phyloP scores from a whole-genome alignment of 2,888 invertebrate species.

The Sisyra nigra region DNA sequence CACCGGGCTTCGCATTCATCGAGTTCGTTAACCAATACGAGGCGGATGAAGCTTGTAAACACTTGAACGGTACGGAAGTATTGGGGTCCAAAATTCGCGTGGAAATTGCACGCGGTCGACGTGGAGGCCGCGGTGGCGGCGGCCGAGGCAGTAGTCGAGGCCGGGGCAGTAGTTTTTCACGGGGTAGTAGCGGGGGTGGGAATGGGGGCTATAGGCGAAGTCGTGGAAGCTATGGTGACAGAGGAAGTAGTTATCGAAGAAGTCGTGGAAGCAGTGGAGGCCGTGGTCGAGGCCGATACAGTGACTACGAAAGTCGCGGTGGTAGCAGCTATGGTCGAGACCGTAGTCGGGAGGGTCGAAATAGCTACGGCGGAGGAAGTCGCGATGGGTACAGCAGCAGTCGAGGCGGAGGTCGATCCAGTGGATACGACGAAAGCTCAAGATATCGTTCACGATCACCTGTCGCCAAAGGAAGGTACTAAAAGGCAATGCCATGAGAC shows the following conservation, averaged over 20 bases:
- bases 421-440: slow-evolving; percentile 12
- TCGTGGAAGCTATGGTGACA: slow-evolving; percentile 26
- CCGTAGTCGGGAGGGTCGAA: slow-evolving; percentile 22
- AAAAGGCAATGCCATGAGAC: slow-evolving; percentile 7
- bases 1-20: slow-evolving; percentile 88
- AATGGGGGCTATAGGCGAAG: slow-evolving; percentile 25
- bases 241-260: slow-evolving; percentile 32
- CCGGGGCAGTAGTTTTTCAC: slow-evolving; percentile 29
- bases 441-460: slow-evolving; percentile 13
- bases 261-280: slow-evolving; percentile 29
- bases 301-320: slow-evolving; percentile 22
- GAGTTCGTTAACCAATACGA: slow-evolving; percentile 80
- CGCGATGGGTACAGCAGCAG: slow-evolving; percentile 16
- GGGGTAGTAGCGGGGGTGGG: slow-evolving; percentile 29
- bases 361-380: slow-evolving; percentile 17
- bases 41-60: slow-evolving; percentile 78
- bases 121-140: slow-evolving; percentile 49
- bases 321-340: slow-evolving; percentile 24
- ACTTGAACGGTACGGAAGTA: slow-evolving; percentile 75
- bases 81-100: slow-evolving; percentile 77
- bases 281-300: slow-evolving; percentile 25
- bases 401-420: slow-evolving; percentile 25
- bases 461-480: slow-evolving; percentile 13
- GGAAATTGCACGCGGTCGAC: slow-evolving; percentile 70
- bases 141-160: slow-evolving; percentile 40